Evolutionary conservation across 1,140 invertebrate genomes (phyloP), one percentile per base, ranked within the genome.

Genomic region (Rhagoletis pomonella): DNA sequence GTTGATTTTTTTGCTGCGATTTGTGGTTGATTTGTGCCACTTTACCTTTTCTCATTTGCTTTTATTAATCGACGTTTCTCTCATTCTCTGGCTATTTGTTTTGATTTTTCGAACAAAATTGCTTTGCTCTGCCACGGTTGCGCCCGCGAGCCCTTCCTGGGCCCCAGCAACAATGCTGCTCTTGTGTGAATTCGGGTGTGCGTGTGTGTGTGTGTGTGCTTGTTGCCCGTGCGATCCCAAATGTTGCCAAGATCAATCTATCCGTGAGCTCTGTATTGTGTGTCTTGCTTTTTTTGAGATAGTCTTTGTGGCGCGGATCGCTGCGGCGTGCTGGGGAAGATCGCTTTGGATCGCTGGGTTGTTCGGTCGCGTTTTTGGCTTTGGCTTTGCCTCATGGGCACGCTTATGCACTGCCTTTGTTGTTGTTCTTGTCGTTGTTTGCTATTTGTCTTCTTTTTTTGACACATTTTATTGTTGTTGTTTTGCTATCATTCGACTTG

Each of bases 71-170:
- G 47, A 0, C 47, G 19, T 59, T 85, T 86, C 84, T 86, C 29
- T 86, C 84, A 62, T 86, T 86, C 59, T 86, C 84, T 60, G 39
- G 58, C 39, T 47, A 60, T 86, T 86, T 86, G 58, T 64, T 86
- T 64, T 86, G 58, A 62, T 86, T 86, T 86, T 64, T 86, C 84
- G 58, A 47, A 81, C 73, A 81, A 81, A 67, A 55, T 47, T 81
- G 6, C 10, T 58, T 81, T 19, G 47, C 39, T 44, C 73, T 19
- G n/a, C 17, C 44, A 4, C 73, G 47, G 73, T 9, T 29, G 7
- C 55, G 19, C 73, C 73, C 67, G 17, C 67, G 39, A 81, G 73
- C 47, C 47, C 73, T 81, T 81, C 2, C 42, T 73, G 19, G 0
- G 65, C 67, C 1, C 4, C 42, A 69, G 29, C 65, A 42, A 39